Percentiles rank a stretch among this genome's conserved stretches.
Conservation (phyloP, 2,113 vertebrate genomes). For the Corvus hawaiiensis region DNA sequence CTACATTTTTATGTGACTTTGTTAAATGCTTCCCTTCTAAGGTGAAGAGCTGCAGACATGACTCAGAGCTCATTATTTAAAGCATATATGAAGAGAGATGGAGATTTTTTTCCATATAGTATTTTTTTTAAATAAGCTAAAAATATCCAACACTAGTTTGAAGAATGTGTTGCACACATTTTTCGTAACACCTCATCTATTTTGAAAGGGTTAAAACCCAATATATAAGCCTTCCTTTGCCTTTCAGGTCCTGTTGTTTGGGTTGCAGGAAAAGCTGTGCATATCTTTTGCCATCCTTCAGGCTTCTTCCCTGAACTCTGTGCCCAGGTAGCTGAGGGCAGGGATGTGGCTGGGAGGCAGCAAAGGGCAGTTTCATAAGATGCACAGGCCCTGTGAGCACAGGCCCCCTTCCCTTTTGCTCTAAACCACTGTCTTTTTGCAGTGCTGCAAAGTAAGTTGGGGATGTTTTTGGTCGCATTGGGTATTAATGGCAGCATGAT, state of each 20-base stretch:
- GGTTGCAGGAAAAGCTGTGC: neutral
- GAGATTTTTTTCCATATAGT: neutral
- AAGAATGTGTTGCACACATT: neutral
- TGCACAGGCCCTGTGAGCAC: accelerated
- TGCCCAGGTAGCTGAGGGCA: accelerated
- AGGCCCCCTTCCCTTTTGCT: neutral
- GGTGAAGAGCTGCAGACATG: neutral
- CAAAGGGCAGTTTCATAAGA: neutral
- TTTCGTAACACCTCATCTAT: neutral
- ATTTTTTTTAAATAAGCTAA: neutral
- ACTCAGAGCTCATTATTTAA: neutral
- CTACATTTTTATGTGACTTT: neutral
- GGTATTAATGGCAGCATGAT: neutral
- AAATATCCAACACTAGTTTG: neutral
- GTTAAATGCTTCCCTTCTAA: neutral
- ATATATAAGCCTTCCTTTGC: neutral
- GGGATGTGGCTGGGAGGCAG: neutral
- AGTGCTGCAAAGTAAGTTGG: neutral
- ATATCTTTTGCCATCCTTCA: neutral
- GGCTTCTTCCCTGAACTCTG: neutral
- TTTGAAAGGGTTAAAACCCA: neutral
- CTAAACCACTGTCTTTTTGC: neutral
- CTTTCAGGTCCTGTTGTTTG: neutral
- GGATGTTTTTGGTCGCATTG: neutral
- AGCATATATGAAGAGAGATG: neutral